A percentile compares a stretch with the other conserved stretches of the same genome.
Evolutionary conservation across 2,113 vertebrate species (phyloP).

Genomic region (Mixornis gularis): DNA sequence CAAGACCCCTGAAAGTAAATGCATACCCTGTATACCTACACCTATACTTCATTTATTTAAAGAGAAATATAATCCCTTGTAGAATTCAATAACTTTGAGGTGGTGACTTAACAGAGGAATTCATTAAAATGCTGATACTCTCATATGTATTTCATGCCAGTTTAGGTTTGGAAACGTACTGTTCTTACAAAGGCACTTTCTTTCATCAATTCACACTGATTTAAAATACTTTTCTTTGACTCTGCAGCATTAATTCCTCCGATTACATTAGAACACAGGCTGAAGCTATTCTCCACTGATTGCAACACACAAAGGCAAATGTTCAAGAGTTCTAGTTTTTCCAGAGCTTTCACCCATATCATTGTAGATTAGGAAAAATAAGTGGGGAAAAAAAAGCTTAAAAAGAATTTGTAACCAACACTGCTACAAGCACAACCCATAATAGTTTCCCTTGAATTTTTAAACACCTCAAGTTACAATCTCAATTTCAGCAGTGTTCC

Average conservation of each 20-base stretch:
- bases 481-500: neutral
- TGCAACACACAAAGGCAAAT: neutral
- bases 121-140: neutral
- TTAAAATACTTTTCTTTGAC: neutral
- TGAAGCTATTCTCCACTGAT: neutral
- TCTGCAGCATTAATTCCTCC: neutral
- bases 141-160: neutral
- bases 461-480: neutral
- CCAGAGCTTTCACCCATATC: neutral
- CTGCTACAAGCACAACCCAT: neutral
- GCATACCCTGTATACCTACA: neutral
- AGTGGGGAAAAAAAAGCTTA: neutral
- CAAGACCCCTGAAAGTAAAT: neutral
- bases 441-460: neutral
- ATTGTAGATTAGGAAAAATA: neutral
- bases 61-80: neutral
- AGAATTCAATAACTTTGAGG: neutral
- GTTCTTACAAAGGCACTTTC: neutral
- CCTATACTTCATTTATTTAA: neutral
- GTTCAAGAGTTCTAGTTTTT: neutral
- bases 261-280: neutral
- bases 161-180: neutral
- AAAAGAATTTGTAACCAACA: neutral
- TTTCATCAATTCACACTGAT: neutral
- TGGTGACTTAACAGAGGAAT: neutral